These are phyloP conservation scores for Pardalotus punctatus DNA, from an alignment of 2,113 vertebrate species.

Conservation along the genomic window DNA sequence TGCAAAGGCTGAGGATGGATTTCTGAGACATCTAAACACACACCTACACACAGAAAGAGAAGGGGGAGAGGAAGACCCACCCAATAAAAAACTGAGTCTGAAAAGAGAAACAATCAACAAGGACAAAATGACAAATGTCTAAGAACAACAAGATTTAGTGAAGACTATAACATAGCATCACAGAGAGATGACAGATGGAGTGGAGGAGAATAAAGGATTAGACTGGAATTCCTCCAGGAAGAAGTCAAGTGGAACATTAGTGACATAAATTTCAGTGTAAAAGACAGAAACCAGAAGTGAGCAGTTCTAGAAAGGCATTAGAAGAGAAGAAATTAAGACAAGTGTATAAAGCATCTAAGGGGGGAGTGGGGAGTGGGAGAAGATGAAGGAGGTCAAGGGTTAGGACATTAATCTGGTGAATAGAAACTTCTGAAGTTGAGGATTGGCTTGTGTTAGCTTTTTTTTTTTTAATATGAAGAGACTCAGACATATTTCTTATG, in stretches of 20 bases:
- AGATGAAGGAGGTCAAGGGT: not conserved
- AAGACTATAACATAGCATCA: not conserved
- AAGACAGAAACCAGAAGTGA: slow-evolving; percentile 35
- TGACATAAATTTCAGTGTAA: slow-evolving; percentile 15
- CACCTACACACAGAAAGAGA: not conserved
- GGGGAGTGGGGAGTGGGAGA: too few species aligned
- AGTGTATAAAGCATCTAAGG: not conserved
- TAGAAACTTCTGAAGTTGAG: not conserved
- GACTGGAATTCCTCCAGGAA: slow-evolving; percentile 53
- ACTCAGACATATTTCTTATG: not conserved
- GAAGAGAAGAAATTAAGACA: not conserved
- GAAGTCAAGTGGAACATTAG: slow-evolving; percentile 41
- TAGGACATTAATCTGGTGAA: not conserved
- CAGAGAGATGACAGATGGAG: slow-evolving; percentile 50
- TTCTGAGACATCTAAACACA: slow-evolving; percentile 12
- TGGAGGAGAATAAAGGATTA: slow-evolving; percentile 57
- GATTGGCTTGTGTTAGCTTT: not conserved
- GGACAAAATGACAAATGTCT: slow-evolving; percentile 31
- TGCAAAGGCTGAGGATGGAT: not conserved
- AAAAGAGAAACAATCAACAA: slow-evolving; percentile 18
- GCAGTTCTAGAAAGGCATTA: not conserved
- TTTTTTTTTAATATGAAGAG: not conserved
- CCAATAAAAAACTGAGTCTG: not conserved
- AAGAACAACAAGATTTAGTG: slow-evolving; percentile 26
- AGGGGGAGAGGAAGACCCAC: not conserved